Conservation (phyloP, 2,888 invertebrate species). For the Schizaphis graminum region DNA sequence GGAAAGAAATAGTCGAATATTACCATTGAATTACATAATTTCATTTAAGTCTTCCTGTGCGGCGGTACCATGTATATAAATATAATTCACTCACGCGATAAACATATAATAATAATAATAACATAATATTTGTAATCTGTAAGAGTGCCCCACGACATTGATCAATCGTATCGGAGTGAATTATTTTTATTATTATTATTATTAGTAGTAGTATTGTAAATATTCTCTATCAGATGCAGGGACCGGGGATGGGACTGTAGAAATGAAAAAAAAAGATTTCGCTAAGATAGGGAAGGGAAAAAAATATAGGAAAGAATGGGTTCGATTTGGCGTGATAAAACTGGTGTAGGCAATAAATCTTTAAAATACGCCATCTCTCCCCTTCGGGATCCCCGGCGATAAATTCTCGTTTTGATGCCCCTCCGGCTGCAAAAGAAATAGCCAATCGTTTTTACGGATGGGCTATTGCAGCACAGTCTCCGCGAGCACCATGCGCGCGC, state of each 20-base stretch:
- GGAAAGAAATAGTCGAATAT: not conserved
- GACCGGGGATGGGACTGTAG: not conserved
- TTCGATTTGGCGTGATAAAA: conserved; percentile 64
- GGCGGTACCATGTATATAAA: not conserved
- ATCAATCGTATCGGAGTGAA: not conserved
- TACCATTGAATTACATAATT: conserved; percentile 41
- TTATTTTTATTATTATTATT: conserved; percentile 23
- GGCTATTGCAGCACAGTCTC: not conserved
- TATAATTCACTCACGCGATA: conserved; percentile 49
- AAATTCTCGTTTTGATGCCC: conserved; percentile 64
- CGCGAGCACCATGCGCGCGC: not conserved
- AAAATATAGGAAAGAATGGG: conserved; percentile 59
- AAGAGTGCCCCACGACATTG: conserved; percentile 55
- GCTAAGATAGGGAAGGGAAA: conserved; percentile 29
- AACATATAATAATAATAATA: conserved; percentile 7
- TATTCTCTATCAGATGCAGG: not conserved
- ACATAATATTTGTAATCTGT: conserved; percentile 19
- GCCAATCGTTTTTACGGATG: conserved; percentile 65
- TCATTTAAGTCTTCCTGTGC: conserved; percentile 14
- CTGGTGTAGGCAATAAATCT: conserved; percentile 62
- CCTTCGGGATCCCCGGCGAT: conserved; percentile 56
- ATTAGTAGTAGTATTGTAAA: conserved; percentile 17
- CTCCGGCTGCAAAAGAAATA: conserved; percentile 53
- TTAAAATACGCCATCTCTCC: conserved; percentile 65
- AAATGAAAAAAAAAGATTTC: conserved; percentile 13